A percentile compares a stretch with the other conserved stretches of the same genome.
phyloP scores from a whole-genome alignment of 2,888 invertebrate genomes.

The Alentia gelatinosa region DNA sequence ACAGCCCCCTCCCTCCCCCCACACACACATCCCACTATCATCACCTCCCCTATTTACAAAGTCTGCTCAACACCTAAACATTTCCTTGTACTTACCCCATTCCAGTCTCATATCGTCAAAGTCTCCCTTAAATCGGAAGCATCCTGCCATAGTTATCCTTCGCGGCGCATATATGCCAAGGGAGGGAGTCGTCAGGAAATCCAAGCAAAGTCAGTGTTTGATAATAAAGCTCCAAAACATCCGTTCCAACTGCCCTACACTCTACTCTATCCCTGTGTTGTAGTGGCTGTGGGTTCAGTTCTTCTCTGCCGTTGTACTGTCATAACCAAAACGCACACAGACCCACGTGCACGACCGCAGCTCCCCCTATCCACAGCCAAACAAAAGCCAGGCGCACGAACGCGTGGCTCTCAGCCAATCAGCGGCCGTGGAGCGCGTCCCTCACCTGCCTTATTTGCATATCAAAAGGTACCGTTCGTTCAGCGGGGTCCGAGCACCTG shows the following conservation, averaged over 20 bases:
- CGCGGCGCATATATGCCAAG: neutral
- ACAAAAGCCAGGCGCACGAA: neutral
- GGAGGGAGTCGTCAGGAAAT: too few relatives aligned
- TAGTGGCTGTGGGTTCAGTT: too few relatives aligned
- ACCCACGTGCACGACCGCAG: neutral
- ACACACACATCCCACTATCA: neutral
- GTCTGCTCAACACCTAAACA: neutral
- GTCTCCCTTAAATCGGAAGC: neutral
- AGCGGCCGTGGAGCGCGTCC: neutral
- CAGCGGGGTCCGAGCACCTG: neutral
- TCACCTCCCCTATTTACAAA: neutral
- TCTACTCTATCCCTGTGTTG: too few relatives aligned
- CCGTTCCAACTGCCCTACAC: too few relatives aligned
- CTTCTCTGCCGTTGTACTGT: too few relatives aligned
- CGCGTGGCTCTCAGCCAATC: conserved; percentile 26
- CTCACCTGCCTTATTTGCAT: conserved; percentile 27
- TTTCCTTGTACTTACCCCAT: neutral
- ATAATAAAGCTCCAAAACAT: too few relatives aligned
- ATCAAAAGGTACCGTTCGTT: neutral
- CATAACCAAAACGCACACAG: too few relatives aligned
- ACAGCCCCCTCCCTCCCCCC: neutral
- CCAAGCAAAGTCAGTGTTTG: too few relatives aligned
- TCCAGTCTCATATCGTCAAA: conserved; percentile 11
- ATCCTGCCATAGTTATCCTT: neutral
- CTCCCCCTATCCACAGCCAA: neutral